Base-by-base conservation (phyloP, 2,888 invertebrate species). In the Drosophila emarginata region DNA sequence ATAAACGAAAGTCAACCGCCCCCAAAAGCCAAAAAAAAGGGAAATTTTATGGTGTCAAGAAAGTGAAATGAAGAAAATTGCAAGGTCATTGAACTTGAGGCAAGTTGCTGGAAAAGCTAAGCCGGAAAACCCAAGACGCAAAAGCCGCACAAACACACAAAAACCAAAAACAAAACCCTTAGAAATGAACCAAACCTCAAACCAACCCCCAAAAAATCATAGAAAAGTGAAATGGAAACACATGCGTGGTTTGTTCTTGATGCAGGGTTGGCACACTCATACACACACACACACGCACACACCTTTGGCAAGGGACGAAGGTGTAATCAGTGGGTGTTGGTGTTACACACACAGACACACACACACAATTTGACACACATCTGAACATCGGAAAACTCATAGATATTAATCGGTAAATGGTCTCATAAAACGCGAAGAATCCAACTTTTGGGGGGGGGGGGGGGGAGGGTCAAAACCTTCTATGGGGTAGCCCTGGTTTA, bases 41-140 rank as follows among this genome's bases (percentile, higher is more conserved):
- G 71, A 78, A 78, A 77, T 72, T 86, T 65, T 66, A 53, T 39
- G 7, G 70, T 74, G 71, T 70, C 63, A 85, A 82, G 83, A 83
- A 85, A 87, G 67, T 72, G 83, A 78, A 80, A 79, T 45, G 45
- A 45, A 62, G 76, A 78, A 79, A 80, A 80, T 65, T 62, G 76
- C 81, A 79, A 84, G 88, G 80, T 88, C 89, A 81, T 65, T 88
- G 88, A 88, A 88, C 88, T 74, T 67, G 66, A 63, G 53, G 45
- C 50, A 18, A 66, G 4, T 45, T 64, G 66, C 67, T 45, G 75
- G 57, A 70, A 76, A 81, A 76, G 71, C 74, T 68, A 63, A 86
- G 72, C 66, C 63, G 61, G 65, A 67, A 84, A 79, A 72, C 57
- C 54, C 69, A 71, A 53, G 62, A 78, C 45, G 61, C 58, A 40